Evolutionary conservation across 2,113 vertebrate species (phyloP).

Genomic region (Sitta europaea): DNA sequence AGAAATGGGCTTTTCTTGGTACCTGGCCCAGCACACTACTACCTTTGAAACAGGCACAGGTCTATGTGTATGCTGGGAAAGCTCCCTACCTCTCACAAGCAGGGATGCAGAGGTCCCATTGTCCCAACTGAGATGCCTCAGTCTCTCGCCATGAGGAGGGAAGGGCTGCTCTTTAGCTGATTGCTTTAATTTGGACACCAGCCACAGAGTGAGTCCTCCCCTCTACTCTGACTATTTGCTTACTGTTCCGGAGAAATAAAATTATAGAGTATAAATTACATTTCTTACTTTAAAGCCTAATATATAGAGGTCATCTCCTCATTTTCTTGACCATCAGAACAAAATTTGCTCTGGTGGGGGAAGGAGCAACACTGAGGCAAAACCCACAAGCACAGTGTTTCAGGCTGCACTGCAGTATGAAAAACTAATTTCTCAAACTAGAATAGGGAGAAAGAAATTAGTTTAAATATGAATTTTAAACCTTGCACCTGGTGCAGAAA

Average conservation of each 20-base stretch:
- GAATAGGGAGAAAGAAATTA: neutral
- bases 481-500: neutral
- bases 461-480: neutral
- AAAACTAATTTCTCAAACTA: neutral
- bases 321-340: rapidly evolving
- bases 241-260: neutral
- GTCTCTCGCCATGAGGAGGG: rapidly evolving
- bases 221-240: neutral
- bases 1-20: neutral
- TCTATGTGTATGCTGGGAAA: neutral
- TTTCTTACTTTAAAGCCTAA: neutral
- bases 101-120: neutral
- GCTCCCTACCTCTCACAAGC: neutral
- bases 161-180: neutral
- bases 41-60: neutral
- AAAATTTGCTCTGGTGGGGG: neutral
- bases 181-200: neutral
- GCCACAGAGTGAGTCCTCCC: neutral
- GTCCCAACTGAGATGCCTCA: neutral
- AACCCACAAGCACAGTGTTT: rapidly evolving
- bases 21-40: neutral
- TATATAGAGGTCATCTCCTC: neutral
- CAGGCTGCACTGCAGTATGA: neutral
- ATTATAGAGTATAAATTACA: neutral
- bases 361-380: neutral